phyloP scores from a whole-genome alignment of 2,888 invertebrate genomes.

The Tipula helvola region DNA sequence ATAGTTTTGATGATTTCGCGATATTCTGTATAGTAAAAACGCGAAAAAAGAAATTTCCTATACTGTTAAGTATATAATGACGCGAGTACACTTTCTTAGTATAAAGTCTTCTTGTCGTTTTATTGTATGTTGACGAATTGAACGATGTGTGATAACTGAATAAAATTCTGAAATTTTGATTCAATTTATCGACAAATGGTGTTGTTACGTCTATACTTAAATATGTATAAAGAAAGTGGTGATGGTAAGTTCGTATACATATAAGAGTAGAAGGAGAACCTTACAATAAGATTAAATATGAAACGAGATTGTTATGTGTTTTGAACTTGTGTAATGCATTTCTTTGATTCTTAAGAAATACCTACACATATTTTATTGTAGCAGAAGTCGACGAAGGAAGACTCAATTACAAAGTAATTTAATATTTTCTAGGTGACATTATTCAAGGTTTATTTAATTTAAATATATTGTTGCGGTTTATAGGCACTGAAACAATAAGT shows the following conservation, averaged over 20 bases:
- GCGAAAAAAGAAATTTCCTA: neutral
- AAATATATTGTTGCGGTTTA: too few species aligned
- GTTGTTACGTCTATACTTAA: neutral
- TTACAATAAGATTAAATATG: neutral
- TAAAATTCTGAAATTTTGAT: neutral
- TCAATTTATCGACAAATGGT: neutral
- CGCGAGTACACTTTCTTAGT: neutral
- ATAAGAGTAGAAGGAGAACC: neutral
- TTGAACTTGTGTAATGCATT: neutral
- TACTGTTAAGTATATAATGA: neutral
- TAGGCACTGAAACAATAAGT: too few species aligned
- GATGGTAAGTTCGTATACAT: neutral
- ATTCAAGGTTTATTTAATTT: too few species aligned
- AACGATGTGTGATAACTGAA: neutral
- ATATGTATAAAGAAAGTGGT: neutral
- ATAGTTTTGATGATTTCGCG: neutral
- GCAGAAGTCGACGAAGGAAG: neutral
- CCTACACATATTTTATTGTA: neutral
- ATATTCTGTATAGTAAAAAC: neutral
- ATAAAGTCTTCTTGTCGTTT: neutral
- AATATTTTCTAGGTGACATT: neutral
- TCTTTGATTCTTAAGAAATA: neutral
- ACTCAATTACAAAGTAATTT: neutral
- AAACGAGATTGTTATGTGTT: too few species aligned
- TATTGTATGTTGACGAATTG: neutral